Conservation (phyloP, 1,140 invertebrate genomes). For the Tetragnatha versicolor region DNA sequence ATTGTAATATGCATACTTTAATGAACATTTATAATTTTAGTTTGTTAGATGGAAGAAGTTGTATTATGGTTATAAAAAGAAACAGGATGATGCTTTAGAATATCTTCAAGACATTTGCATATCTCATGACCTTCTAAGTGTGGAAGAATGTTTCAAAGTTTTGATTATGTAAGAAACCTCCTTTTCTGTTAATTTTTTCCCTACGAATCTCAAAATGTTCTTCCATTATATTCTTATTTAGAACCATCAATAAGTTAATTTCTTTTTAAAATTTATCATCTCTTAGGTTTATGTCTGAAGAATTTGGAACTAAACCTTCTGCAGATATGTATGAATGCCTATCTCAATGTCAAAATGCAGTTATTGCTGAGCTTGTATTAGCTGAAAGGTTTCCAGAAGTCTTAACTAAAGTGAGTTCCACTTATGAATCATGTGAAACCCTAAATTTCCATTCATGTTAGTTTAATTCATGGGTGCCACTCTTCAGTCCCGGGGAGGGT, state of each 20-base stretch:
- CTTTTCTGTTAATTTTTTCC: background rate
- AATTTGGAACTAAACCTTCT: slow-evolving; percentile 14
- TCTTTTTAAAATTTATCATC: background rate
- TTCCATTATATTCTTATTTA: background rate
- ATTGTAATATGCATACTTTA: no score
- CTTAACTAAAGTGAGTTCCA: background rate
- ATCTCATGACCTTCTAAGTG: background rate
- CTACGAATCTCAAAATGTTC: background rate
- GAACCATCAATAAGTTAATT: background rate
- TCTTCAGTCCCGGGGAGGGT: no score
- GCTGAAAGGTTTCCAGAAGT: slow-evolving; percentile 29
- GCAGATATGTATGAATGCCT: slow-evolving; percentile 6
- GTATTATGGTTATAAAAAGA: background rate
- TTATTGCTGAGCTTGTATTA: slow-evolving; percentile 1
- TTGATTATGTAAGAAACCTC: slow-evolving; percentile 15
- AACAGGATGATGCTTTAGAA: background rate
- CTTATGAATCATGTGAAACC: background rate
- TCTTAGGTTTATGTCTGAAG: slow-evolving; percentile 7
- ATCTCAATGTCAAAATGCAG: slow-evolving; percentile 1
- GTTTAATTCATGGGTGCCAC: no score
- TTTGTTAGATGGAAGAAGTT: slow-evolving; percentile 20
- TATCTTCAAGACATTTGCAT: background rate
- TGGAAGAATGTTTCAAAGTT: background rate
- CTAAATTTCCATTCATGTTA: no score
- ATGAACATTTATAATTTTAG: background rate